Conservation (phyloP, 1,140 invertebrate genomes). For the Homalodisca vitripennis region DNA sequence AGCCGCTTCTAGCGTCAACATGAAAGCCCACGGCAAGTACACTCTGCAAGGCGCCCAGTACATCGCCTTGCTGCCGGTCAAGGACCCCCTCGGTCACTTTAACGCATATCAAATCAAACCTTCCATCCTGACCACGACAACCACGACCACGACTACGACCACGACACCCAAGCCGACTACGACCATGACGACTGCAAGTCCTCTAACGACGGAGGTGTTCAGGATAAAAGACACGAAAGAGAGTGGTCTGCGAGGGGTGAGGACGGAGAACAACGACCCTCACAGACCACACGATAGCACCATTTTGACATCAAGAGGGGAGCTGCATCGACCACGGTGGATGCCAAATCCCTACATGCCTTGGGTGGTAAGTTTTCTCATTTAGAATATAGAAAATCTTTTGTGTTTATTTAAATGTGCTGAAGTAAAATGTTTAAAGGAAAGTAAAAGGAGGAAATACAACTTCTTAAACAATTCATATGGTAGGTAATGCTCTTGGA, state of each 20-base stretch:
- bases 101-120: constrained; percentile 31
- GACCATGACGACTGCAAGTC: constrained; percentile 3
- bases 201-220: background rate
- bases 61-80: constrained; percentile 35
- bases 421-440: background rate
- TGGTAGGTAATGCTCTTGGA: background rate
- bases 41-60: constrained; percentile 32
- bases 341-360: background rate
- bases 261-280: constrained; percentile 23
- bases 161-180: constrained; percentile 6
- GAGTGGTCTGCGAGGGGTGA: background rate
- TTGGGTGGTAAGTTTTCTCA: constrained; percentile 12
- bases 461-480: background rate
- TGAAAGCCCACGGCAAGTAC: constrained; percentile 21
- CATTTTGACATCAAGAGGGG: background rate
- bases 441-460: background rate
- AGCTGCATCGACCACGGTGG: background rate
- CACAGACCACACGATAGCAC: background rate
- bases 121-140: background rate
- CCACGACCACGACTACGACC: constrained; percentile 16
- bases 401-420: background rate
- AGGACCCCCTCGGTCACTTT: constrained; percentile 24
- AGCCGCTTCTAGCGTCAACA: constrained; percentile 23
- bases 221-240: background rate
- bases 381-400: background rate